These are phyloP conservation scores for Channa maculata DNA, from an alignment of 2,113 vertebrate species.

Conservation along the genomic window DNA sequence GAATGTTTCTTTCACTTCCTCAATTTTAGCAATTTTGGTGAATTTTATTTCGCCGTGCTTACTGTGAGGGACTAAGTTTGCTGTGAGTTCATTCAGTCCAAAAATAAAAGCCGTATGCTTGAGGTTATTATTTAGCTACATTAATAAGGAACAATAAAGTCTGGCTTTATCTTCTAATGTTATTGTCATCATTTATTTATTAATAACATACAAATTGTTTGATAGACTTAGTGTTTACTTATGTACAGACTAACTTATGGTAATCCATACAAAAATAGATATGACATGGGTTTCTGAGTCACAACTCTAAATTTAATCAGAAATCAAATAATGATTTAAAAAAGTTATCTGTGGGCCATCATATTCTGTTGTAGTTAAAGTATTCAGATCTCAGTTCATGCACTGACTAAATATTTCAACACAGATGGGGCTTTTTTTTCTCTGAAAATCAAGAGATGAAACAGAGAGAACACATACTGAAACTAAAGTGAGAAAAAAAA, in stretches of 20 bases:
- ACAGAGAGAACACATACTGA: constrained; percentile 21
- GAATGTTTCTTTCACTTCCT: constrained; percentile 55
- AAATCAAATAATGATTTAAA: not conserved
- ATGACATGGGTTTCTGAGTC: not conserved
- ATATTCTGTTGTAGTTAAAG: not conserved
- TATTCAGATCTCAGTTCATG: not conserved
- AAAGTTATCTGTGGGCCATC: not conserved
- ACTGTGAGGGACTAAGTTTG: no score
- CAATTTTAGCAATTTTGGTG: constrained; percentile 24
- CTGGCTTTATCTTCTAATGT: not conserved
- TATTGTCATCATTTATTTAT: not conserved
- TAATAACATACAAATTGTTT: no score
- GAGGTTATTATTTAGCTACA: no score
- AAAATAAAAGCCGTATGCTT: no score
- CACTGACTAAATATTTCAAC: not conserved
- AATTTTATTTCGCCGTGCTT: not conserved
- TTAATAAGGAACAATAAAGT: not conserved
- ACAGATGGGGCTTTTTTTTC: not conserved
- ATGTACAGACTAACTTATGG: not conserved
- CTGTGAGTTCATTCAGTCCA: no score
- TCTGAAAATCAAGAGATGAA: constrained; percentile 19
- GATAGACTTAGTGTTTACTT: no score
- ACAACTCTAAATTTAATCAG: not conserved
- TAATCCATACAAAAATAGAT: not conserved
- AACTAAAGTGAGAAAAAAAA: constrained; percentile 1